A percentile compares a stretch with the other conserved stretches of the same genome.
Evolutionary conservation across 2,888 invertebrate genomes (phyloP).

Genomic region (Agrotis exclamationis): DNA sequence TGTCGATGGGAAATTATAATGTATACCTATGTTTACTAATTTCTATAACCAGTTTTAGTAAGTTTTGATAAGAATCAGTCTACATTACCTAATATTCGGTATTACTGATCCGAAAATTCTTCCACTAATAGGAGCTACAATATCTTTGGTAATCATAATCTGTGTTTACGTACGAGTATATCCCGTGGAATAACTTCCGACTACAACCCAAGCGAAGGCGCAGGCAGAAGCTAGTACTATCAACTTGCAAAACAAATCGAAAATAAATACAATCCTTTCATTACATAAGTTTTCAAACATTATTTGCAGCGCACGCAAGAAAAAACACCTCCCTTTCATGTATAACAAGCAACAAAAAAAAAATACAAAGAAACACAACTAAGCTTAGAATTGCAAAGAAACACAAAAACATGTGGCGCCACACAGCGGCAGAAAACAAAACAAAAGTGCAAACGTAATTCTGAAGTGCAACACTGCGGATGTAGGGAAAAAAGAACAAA

Average conservation of each 20-base stretch:
- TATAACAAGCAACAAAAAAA: constrained; percentile 34
- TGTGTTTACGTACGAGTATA: too few relatives aligned
- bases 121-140: too few relatives aligned
- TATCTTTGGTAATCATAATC: too few relatives aligned
- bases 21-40: too few relatives aligned
- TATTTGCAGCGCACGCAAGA: constrained; percentile 1
- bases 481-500: constrained; percentile 25
- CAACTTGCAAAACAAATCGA: background rate
- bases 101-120: too few relatives aligned
- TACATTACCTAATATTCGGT: too few relatives aligned
- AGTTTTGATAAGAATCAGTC: too few relatives aligned
- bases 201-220: background rate
- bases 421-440: constrained; percentile 36
- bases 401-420: constrained; percentile 58
- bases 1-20: too few relatives aligned
- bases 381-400: constrained; percentile 58
- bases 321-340: constrained; percentile 9
- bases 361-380: constrained; percentile 25
- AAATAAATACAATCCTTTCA: constrained; percentile 1
- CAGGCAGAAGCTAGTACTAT: background rate
- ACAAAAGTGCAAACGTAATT: constrained; percentile 30
- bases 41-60: too few relatives aligned
- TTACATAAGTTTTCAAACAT: constrained; percentile 4
- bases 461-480: constrained; percentile 33
- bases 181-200: too few relatives aligned